phyloP scores from a whole-genome alignment of 2,113 vertebrate species.

The Aleadryas rufinucha region DNA sequence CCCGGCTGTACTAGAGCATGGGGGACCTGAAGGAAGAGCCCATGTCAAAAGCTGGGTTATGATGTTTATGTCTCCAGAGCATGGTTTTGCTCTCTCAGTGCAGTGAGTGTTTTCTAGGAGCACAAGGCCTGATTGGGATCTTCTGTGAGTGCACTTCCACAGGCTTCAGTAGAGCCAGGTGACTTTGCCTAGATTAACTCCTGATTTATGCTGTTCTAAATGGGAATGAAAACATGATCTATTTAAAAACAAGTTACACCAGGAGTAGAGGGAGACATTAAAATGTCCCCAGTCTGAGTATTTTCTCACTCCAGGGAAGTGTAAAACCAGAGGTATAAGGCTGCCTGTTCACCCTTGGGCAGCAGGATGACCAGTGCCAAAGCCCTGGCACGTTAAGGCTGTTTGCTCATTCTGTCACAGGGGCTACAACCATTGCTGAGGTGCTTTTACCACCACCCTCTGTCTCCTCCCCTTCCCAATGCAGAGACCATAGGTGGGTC shows the following conservation, averaged over 20 bases:
- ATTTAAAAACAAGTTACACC: background rate
- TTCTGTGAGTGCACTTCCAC: background rate
- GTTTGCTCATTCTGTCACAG: background rate
- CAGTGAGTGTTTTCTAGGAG: background rate
- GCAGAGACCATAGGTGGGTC: fast-evolving
- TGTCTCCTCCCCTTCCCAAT: background rate
- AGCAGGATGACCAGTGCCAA: background rate
- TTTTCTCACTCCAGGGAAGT: background rate
- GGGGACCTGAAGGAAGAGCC: background rate
- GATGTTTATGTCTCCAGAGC: slow-evolving; percentile 7
- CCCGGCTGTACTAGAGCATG: background rate
- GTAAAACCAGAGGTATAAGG: background rate
- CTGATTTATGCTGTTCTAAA: background rate
- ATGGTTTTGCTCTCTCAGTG: background rate
- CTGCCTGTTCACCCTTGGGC: background rate
- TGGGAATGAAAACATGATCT: background rate
- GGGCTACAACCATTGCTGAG: background rate
- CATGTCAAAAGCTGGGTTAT: background rate
- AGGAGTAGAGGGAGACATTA: background rate
- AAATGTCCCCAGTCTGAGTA: background rate
- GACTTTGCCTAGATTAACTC: background rate
- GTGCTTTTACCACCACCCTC: background rate
- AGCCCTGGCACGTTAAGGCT: background rate
- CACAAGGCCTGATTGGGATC: background rate
- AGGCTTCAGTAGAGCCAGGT: background rate